Evolutionary conservation across 2,797 vertebrate genomes (phyloP), one percentile per base, ranked within the genome.

Genomic region (Aeoliscus strigatus): DNA sequence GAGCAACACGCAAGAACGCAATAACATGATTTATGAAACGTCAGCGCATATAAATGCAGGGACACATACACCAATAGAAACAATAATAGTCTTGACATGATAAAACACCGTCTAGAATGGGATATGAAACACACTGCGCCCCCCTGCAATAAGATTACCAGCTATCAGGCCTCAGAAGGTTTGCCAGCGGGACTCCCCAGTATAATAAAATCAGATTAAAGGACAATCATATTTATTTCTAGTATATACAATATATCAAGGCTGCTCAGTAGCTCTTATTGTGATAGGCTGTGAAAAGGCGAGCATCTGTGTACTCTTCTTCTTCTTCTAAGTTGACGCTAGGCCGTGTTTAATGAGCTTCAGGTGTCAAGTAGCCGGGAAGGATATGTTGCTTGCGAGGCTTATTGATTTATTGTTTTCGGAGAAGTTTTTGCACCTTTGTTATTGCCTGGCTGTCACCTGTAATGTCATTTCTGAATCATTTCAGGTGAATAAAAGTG

Each of bases 181-280:
- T 93, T 92, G 92, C 93, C 91, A 89, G 85, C 60, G 92, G 92
- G 92, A 92, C 88, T 90, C 91, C 90, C 87, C 52, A 91, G 91
- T 91, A 94, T 94, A 93, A 94, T 94, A 95, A 93, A 94, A 93
- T 92, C 91, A 93, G 92, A 94, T 95, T 94, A 94, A 90, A 91
- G 90, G 83, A 90, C 89, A 92, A 92, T 93, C 91, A 90, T 91
- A 93, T 93, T 94, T 93, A 94, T 91, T 91, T 93, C 90, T 88
- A 91, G 91, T 93, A 92, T 92, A 94, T 93, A 92, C 90, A 93
- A 92, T 86, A 91, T 85, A 82, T 83, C 83, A 84, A 74, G 77
- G 66, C 77, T 81, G 70, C 77, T 82, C 80, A 71, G 79, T 65
- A 77, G 67, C 76, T 80, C 76, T 81, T 83, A 76, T 77, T 82